Evolutionary conservation across 2,113 vertebrate species (phyloP).

Genomic region (Sphaerodactylus townsendi): DNA sequence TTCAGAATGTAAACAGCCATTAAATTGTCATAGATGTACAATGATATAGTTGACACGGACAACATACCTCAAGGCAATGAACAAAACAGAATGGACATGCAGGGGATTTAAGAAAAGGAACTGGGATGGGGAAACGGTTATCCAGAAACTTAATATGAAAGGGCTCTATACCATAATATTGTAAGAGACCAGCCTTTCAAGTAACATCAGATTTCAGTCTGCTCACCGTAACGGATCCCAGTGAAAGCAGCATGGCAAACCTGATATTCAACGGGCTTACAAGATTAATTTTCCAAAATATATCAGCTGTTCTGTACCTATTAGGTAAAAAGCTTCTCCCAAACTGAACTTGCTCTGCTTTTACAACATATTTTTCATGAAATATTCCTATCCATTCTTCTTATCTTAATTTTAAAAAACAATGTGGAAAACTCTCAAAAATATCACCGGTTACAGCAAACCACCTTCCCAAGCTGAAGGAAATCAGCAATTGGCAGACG

Average conservation of each 20-base stretch:
- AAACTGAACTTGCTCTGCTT: not conserved
- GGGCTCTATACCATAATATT: not conserved
- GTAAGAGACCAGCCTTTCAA: not conserved
- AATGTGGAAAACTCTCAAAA: no score
- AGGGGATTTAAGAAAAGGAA: not conserved
- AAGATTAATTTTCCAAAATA: conserved; percentile 14
- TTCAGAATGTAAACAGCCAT: no score
- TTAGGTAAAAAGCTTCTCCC: not conserved
- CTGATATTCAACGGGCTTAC: not conserved
- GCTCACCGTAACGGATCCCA: conserved; percentile 9
- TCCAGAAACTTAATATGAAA: not conserved
- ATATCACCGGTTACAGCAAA: no score
- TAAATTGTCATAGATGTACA: not conserved
- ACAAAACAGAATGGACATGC: conserved; percentile 3
- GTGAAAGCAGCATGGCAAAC: not conserved
- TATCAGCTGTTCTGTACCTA: not conserved
- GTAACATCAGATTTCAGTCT: not conserved
- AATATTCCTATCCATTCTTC: not conserved
- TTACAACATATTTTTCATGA: not conserved
- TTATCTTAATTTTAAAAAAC: not conserved
- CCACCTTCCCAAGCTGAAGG: no score
- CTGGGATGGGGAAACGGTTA: not conserved
- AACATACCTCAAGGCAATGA: not conserved
- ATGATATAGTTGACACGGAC: conserved; percentile 5
- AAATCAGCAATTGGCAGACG: no score